A percentile compares a stretch with the other conserved stretches of the same genome.
Evolutionary conservation across 30 jellyfish, hydroid and myxozoan genomes (phyloP).

Genomic region (Aurelia aurita): DNA sequence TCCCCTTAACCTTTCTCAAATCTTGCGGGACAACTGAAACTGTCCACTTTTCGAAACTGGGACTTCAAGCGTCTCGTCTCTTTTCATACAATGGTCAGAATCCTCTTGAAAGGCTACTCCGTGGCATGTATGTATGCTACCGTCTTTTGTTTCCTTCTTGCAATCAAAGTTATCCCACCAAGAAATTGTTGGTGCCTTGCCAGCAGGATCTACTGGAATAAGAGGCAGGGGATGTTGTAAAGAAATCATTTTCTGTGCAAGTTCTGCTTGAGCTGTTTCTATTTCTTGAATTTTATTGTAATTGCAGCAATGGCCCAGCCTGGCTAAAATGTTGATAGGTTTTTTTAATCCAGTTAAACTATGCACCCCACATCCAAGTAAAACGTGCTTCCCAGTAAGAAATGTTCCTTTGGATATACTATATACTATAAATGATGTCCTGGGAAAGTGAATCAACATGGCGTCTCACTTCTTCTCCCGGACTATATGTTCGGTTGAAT

Average conservation of each 20-base stretch:
- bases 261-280: constrained; percentile 58
- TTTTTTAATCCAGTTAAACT: constrained; percentile 9
- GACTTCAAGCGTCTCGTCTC: constrained; percentile 12
- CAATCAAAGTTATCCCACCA: constrained; percentile 49
- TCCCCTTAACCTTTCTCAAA: neutral
- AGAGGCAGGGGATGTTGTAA: constrained; percentile 35
- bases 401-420: constrained; percentile 2
- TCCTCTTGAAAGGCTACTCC: constrained; percentile 48
- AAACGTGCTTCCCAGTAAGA: constrained; percentile 33
- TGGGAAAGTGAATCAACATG: constrained; percentile 42
- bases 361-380: constrained; percentile 48
- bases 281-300: constrained; percentile 29
- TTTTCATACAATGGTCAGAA: neutral
- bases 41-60: constrained; percentile 6
- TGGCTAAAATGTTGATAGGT: constrained; percentile 11
- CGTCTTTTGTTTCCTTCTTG: constrained; percentile 26
- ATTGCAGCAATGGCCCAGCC: constrained; percentile 22
- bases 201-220: constrained; percentile 16
- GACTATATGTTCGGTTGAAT: constrained; percentile 24
- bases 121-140: constrained; percentile 39
- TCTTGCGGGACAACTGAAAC: constrained; percentile 3
- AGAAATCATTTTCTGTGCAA: constrained; percentile 23
- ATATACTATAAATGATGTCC: constrained; percentile 6
- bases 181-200: constrained; percentile 32
- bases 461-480: constrained; percentile 36